Conservation (phyloP, 1,140 invertebrate species). For the Mesaphorura yosii region DNA sequence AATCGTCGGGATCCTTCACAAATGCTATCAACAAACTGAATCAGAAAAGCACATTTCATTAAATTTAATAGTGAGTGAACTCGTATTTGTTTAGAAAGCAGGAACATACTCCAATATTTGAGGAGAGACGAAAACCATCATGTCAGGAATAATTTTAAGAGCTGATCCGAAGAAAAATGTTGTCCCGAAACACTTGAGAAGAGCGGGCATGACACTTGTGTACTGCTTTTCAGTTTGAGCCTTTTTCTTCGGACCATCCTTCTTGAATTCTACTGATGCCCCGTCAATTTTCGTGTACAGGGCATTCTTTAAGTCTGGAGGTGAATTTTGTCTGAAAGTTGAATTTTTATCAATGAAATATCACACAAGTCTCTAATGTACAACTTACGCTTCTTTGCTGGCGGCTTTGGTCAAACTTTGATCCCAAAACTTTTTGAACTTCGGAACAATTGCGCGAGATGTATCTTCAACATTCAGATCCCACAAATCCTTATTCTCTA, state of each 20-base stretch:
- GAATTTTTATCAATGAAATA: too few species aligned
- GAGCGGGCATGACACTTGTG: slow-evolving; percentile 35
- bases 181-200: slow-evolving; percentile 42
- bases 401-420: slow-evolving; percentile 24
- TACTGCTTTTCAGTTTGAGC: slow-evolving; percentile 2
- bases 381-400: neutral
- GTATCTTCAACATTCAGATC: slow-evolving; percentile 41
- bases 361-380: too few species aligned
- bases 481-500: slow-evolving; percentile 44
- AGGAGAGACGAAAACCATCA: slow-evolving; percentile 49
- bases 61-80: too few species aligned
- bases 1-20: slow-evolving; percentile 36
- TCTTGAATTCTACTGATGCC: too few species aligned
- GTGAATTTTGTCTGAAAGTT: too few species aligned
- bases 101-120: slow-evolving; percentile 36
- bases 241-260: too few species aligned
- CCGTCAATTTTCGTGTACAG: too few species aligned
- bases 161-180: slow-evolving; percentile 40
- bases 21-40: slow-evolving; percentile 59
- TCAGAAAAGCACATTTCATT: too few species aligned
- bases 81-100: too few species aligned
- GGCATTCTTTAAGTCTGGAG: too few species aligned
- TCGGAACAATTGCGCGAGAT: slow-evolving; percentile 36
- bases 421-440: slow-evolving; percentile 41
- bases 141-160: slow-evolving; percentile 44